Evolutionary conservation across 2,888 invertebrate genomes (phyloP), one percentile per base, ranked within the genome.

Genomic region (Oscheius myriophilus): DNA sequence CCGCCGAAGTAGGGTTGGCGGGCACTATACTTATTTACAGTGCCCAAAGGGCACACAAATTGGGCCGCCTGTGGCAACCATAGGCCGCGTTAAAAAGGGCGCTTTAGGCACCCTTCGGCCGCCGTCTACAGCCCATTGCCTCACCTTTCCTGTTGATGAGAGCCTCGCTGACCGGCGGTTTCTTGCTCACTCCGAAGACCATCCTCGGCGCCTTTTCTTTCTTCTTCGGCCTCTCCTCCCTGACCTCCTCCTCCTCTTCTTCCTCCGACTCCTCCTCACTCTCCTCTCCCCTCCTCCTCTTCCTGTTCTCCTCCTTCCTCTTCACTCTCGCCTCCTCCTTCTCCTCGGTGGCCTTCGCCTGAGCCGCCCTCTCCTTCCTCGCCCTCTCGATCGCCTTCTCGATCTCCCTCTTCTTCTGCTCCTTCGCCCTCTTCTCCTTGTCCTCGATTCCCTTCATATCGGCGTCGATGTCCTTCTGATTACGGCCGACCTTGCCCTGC

Each of bases 81-180:
- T n/a, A n/a, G n/a, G n/a, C n/a, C n/a, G n/a, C n/a, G n/a, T n/a
- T n/a, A n/a, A n/a, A n/a, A n/a, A n/a, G n/a, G n/a, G n/a, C n/a
- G n/a, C n/a, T n/a, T n/a, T n/a, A n/a, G n/a, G n/a, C n/a, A n/a
- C n/a, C n/a, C n/a, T n/a, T n/a, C 16, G 33, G 21, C 11, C 11
- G 55, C 4, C 12, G 11, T 9, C 18, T 26, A 58, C 25, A 46
- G 18, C 16, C 16, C 16, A 9, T 21, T 62, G n/a, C n/a, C 58
- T 11, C 18, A 81, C 82, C 82, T 70, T 70, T 71, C 3, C 79
- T 71, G 66, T 80, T 75, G 45, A 61, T 61, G 11, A 61, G n/a
- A 16, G 61, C 26, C 33, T 61, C 61, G 39, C 21, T 46, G n/a
- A 61, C 61, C 2, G 61, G 61, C 16, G 61, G 49, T 16, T 61